A percentile compares a stretch with the other conserved stretches of the same genome.
Conservation (phyloP, 1,140 invertebrate genomes). For the Aporrectodea caliginosa region DNA sequence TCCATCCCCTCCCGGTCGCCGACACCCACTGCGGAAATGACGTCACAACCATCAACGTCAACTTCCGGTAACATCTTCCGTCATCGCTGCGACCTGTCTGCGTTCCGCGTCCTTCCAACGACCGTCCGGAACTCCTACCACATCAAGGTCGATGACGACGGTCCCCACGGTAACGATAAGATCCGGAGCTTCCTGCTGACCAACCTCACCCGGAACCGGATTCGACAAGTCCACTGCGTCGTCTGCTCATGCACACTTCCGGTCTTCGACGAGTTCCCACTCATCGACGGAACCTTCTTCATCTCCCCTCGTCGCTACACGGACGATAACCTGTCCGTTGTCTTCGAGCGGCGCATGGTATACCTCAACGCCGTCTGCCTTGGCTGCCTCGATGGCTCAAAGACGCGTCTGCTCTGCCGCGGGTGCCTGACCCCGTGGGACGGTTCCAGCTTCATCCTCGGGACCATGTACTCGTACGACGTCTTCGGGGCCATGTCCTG, state of each 20-base stretch:
- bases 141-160: slow-evolving; percentile 86
- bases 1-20: slow-evolving; percentile 32
- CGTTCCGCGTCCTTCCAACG: slow-evolving; percentile 86
- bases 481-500: slow-evolving; percentile 95
- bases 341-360: slow-evolving; percentile 58
- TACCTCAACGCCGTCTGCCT: slow-evolving; percentile 65
- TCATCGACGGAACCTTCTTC: slow-evolving; percentile 96
- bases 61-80: slow-evolving; percentile 50
- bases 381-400: slow-evolving; percentile 63
- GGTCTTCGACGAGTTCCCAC: slow-evolving; percentile 83
- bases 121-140: slow-evolving; percentile 89
- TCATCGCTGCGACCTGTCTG: slow-evolving; percentile 84
- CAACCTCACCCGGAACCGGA: slow-evolving; percentile 44
- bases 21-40: background rate
- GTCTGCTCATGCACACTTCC: slow-evolving; percentile 81
- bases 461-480: slow-evolving; percentile 96
- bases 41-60: slow-evolving; percentile 55
- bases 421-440: slow-evolving; percentile 72
- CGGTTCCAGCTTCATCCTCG: slow-evolving; percentile 67
- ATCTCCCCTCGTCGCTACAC: slow-evolving; percentile 24
- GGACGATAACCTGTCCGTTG: slow-evolving; percentile 64
- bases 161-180: slow-evolving; percentile 93
- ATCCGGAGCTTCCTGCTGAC: slow-evolving; percentile 61
- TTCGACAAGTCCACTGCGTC: slow-evolving; percentile 58
- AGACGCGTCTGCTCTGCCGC: slow-evolving; percentile 71